These are phyloP conservation scores for Parauchenoglanis ngamensis DNA, from an alignment of 2,797 vertebrate species.

Conservation along the genomic window DNA sequence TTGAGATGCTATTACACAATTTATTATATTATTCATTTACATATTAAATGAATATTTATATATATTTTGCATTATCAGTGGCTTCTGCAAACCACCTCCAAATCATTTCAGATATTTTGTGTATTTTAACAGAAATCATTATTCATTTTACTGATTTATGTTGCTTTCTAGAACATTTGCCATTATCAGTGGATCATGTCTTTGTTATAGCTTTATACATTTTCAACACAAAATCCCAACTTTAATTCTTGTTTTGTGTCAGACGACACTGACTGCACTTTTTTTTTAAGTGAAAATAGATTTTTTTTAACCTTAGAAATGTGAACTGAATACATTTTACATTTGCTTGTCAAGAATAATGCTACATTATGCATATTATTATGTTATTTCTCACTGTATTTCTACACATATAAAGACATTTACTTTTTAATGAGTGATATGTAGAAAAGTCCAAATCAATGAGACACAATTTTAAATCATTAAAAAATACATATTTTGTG, in stretches of 20 bases:
- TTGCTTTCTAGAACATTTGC: not conserved
- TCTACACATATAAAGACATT: not conserved
- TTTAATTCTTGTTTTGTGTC: not conserved
- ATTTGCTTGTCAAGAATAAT: not conserved
- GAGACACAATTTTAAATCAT: not conserved
- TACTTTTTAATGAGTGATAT: not conserved
- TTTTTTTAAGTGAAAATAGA: no score
- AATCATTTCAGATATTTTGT: not conserved
- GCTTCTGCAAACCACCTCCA: not conserved
- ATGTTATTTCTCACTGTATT: not conserved
- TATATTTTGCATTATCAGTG: not conserved
- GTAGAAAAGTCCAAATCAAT: not conserved
- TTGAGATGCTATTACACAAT: not conserved
- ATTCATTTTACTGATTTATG: not conserved
- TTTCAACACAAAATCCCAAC: not conserved
- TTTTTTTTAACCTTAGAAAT: not conserved
- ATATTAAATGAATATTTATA: not conserved
- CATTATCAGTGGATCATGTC: not conserved
- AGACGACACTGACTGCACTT: no score
- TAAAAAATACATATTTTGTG: not conserved
- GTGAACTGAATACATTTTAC: not conserved
- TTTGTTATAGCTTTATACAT: not conserved
- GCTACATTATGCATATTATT: not conserved
- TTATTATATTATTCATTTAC: not conserved
- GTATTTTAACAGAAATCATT: not conserved